Base-by-base conservation (phyloP, 1,140 invertebrate genomes). In the Drosophila kikkawai region DNA sequence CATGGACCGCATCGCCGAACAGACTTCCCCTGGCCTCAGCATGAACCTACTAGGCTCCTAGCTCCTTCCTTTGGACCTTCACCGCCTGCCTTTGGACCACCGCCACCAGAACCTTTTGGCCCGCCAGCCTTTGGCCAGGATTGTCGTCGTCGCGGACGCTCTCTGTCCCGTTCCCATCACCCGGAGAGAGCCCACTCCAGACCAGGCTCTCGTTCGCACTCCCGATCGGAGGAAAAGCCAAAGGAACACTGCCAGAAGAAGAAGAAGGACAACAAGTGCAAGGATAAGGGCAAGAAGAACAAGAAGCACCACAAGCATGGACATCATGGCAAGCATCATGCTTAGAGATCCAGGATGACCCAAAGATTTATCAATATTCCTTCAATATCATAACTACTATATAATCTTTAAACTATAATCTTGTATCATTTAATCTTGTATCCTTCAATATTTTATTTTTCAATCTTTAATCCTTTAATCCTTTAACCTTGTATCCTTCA, bases 181-280 rank as follows among this genome's bases (percentile, higher is more conserved):
- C 26, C 13, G 12, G 5, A 60, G 37, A n/a, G 37, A 37, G 13
- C 13, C 22, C 64, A 15, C 11, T 47, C 32, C 12, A 8, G 60
- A 1, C 61, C 68, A 4, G 68, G 63, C 32, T 74, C 59, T 17
- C 60, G 26, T 12, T 42, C 22, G 7, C 53, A 17, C 5, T 63
- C 36, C 4, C 19, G 63, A 4, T 61, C 70, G 7, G 76, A 45
- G 22, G 22, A 59, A 4, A 51, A 39, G 44, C 15, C n/a, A n/a
- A 39, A 3, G 41, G 36, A 9, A 32, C 47, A 56, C 32, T 36
- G 4, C 37, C n/a, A 17, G 19, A 34, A 15, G 29, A 73, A 17
- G 19, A 34, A 15, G 29, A 73, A 19, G 58, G 56, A 17, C n/a
- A 69, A 64, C 7, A 22, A 37, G 9, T 44, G 8, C 51, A 45